Evolutionary conservation across 2,113 vertebrate species (phyloP), one percentile per base, ranked within the genome.

Genomic region (Pristiophorus japonicus): DNA sequence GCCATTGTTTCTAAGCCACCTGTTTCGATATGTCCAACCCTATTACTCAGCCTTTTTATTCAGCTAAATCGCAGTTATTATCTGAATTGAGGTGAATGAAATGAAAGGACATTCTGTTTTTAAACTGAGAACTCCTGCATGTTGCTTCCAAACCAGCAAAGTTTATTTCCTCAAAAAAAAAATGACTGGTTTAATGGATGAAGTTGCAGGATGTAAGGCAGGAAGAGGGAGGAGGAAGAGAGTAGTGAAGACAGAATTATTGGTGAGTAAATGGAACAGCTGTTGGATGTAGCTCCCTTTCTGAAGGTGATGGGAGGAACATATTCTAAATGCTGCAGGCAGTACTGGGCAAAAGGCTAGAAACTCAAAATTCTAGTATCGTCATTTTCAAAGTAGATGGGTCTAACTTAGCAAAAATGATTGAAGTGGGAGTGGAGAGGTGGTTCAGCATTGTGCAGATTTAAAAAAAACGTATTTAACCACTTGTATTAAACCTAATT

Each of bases 1-100:
- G 92, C 92, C 24, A 94, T 94, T 94, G 66, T 94, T 94, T 51
- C 92, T 47, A 47, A 94, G 42, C 65, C 93, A 70, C 42, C 42
- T 70, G 65, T 66, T 91, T 91, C 4, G 59, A 63, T 91, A 63
- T 22, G 16, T 63, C 88, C 34, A 63, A 62, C 59, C 16, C 3
- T 91, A 63, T 63, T 91, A 22, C 59, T 10, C 34, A n/a, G 55
- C 4, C 30, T 16, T n/a, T 42, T 81, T 81, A 81, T 81, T 81
- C 75, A 81, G n/a, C 38, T 5, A 63, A n/a, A 62, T 62, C 88
- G 27, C 30, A 91, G 88, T 62, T 63, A 63, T 63, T 91, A 81
- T 91, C 34, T 63, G 16, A 91, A 91, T 62, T 90, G 30, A 34
- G 34, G 27, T 81, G 42, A 42, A 81, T 42, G 4, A 81, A 81